These are phyloP conservation scores for Trachelus iudaicus DNA, from an alignment of 2,888 invertebrate genomes.

Conservation along the genomic window DNA sequence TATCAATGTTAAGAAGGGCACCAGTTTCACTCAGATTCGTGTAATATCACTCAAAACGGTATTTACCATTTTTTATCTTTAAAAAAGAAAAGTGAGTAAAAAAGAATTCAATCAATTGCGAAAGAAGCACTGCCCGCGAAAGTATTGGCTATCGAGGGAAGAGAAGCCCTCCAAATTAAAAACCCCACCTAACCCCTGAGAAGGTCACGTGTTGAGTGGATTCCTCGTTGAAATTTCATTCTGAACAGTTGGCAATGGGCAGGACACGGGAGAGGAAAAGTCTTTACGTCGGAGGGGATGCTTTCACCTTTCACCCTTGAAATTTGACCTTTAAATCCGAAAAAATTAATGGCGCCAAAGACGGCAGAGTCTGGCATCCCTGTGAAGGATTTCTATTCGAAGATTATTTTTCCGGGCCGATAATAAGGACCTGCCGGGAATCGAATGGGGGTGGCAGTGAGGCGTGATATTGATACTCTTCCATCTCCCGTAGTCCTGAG, in stretches of 20 bases:
- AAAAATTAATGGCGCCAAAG: neutral
- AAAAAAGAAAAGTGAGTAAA: neutral
- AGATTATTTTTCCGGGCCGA: conserved; percentile 53
- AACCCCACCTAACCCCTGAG: neutral
- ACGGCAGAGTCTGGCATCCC: neutral
- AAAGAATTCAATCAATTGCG: neutral
- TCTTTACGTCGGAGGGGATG: neutral
- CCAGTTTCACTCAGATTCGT: neutral
- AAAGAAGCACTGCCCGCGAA: neutral
- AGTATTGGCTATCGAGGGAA: neutral
- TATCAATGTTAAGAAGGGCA: neutral
- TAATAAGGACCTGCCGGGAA: conserved; percentile 43
- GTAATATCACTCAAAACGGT: neutral
- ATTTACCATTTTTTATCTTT: neutral
- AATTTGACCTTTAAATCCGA: conserved; percentile 27
- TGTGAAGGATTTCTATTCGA: conserved; percentile 28
- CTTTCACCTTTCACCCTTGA: conserved; percentile 10
- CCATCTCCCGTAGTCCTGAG: conserved; percentile 39
- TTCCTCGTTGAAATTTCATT: neutral
- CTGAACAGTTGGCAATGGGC: neutral
- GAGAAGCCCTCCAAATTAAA: neutral
- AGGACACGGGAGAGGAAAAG: neutral
- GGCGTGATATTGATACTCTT: conserved; percentile 61
- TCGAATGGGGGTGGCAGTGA: conserved; percentile 46
- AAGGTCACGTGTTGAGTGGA: neutral